Base-by-base conservation (phyloP, 2,797 vertebrate species). In the Nyctalus aviator region DNA sequence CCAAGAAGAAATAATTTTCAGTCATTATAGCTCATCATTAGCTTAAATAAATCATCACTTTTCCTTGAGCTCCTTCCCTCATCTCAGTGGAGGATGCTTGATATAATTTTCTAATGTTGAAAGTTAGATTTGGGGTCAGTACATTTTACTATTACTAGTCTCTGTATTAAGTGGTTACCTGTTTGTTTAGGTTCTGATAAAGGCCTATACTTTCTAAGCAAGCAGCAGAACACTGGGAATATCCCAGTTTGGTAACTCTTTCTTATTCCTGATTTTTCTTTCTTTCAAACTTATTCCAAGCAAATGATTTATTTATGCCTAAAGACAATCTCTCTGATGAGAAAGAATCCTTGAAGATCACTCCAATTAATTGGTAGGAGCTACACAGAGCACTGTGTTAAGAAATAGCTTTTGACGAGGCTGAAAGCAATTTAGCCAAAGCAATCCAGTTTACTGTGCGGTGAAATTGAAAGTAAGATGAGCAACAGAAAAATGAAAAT, bases 321-420 rank as follows among this genome's bases (percentile, higher is more conserved):
- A 23, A 93, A 87, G 90, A 96, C 73, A 93, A 91, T 75, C 44
- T 57, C 62, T 15, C 44, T 93, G 84, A 93, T 94, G 92, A 90
- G 89, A 93, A 72, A 84, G 35, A 91, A 55, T 64, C 8, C 46
- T 90, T 86, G 59, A 89, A 73, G 44, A 57, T 84, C 79, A 72
- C 32, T 88, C 78, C 72, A 73, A n/a, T 85, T 94, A 91, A 95
- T 78, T 85, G 81, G 46, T 12, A 1, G 23, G 53, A 87, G 84
- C 88, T 69, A 77, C 62, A 30, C 21, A 9, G 83, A 64, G 69
- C 44, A 27, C 72, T 13, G 17, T 46, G 37, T 78, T 91, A 84
- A 82, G 62, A 87, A 94, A 53, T 17, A 37, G 50, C n/a, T 7
- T 78, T 15, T 32, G 79, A 95, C 91, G 73, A 95, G 92, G 30